A percentile compares a stretch with the other conserved stretches of the same genome.
Evolutionary conservation across 1,140 invertebrate genomes (phyloP).

Genomic region (Periplaneta americana): DNA sequence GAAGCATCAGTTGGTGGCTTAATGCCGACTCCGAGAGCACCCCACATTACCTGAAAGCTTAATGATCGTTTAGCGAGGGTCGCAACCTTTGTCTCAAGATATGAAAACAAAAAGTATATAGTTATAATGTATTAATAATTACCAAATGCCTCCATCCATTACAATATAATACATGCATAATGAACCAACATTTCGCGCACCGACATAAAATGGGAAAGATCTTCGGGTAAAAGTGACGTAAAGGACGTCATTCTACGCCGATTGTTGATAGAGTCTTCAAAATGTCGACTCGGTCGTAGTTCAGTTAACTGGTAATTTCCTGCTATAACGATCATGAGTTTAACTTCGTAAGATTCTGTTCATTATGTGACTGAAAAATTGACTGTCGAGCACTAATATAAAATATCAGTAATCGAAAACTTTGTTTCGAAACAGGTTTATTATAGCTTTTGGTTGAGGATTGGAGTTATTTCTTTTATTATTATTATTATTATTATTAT

Average conservation of each 20-base stretch:
- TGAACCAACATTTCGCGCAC: background rate
- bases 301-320: too few relatives aligned
- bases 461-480: too few relatives aligned
- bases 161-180: background rate
- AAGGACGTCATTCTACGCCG: background rate
- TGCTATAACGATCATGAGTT: too few relatives aligned
- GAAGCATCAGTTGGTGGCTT: background rate
- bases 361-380: too few relatives aligned
- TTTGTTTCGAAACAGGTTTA: too few relatives aligned
- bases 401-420: too few relatives aligned
- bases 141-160: background rate
- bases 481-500: too few relatives aligned
- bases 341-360: too few relatives aligned
- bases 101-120: background rate
- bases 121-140: background rate
- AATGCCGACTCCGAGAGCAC: background rate
- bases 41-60: background rate
- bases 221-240: background rate
- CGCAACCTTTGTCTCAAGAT: background rate
- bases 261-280: too few relatives aligned
- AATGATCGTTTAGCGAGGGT: background rate
- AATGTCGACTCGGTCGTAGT: too few relatives aligned
- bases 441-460: too few relatives aligned
- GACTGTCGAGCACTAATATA: too few relatives aligned
- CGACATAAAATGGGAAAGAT: background rate